A percentile compares a stretch with the other conserved stretches of the same genome.
phyloP scores from a whole-genome alignment of 2,113 vertebrate genomes.

The Notechis scutatus region DNA sequence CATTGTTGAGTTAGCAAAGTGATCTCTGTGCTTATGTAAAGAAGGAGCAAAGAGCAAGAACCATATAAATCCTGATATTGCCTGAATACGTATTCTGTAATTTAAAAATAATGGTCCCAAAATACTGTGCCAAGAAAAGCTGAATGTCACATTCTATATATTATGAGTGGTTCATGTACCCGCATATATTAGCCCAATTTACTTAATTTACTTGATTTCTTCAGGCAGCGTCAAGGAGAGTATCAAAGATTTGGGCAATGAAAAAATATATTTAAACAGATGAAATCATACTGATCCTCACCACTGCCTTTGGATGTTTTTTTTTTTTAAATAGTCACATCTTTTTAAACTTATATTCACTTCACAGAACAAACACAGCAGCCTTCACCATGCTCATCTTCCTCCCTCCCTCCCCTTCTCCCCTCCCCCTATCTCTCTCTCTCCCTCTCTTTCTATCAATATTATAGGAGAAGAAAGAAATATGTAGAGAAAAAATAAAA shows the following conservation, averaged over 20 bases:
- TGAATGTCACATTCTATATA: background rate
- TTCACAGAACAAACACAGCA: background rate
- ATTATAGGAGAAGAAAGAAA: background rate
- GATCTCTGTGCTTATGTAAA: background rate
- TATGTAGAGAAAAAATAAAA: background rate
- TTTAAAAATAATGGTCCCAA: background rate
- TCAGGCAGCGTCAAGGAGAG: background rate
- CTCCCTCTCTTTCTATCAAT: background rate
- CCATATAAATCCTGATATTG: background rate
- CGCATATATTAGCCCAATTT: background rate
- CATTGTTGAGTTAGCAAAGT: conserved; percentile 26
- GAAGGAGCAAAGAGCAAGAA: background rate
- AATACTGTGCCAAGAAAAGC: background rate
- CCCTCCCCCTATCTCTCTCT: no score
- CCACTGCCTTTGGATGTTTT: no score
- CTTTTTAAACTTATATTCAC: background rate
- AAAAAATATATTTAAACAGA: background rate
- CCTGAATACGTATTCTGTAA: background rate
- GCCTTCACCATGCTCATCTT: background rate
- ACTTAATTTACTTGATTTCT: background rate
- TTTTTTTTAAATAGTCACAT: background rate
- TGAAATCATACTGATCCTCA: background rate
- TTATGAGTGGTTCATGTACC: background rate
- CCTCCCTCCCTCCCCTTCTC: no score
- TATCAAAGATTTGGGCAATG: background rate